A percentile compares a stretch with the other conserved stretches of the same genome.
Evolutionary conservation across 2,113 vertebrate genomes (phyloP).

Genomic region (Nyctibius bracteatus): DNA sequence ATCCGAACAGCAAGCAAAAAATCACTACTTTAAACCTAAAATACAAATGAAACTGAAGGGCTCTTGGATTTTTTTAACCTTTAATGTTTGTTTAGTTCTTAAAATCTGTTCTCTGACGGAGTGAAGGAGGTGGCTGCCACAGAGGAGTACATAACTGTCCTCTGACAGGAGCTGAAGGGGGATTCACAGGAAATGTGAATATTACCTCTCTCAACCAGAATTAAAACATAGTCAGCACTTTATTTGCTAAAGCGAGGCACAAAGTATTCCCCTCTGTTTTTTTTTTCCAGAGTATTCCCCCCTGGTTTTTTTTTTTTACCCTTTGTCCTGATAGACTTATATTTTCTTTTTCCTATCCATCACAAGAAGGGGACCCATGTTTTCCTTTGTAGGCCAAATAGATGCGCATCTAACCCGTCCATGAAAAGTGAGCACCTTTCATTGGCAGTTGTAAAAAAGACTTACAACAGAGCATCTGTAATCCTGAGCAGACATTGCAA

Average conservation of each 20-base stretch:
- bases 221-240: neutral
- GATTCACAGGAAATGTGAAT: neutral
- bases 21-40: conserved; percentile 33
- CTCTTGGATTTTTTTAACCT: neutral
- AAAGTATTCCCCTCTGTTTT: neutral
- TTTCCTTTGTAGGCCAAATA: neutral
- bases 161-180: neutral
- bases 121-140: neutral
- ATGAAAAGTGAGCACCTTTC: neutral
- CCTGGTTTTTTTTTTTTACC: neutral
- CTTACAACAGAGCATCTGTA: neutral
- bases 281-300: neutral
- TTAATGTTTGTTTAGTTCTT: neutral
- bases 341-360: neutral
- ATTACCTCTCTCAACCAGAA: neutral
- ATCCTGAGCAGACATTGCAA: neutral
- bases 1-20: conserved; percentile 16
- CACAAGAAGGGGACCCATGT: neutral
- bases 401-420: neutral
- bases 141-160: neutral
- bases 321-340: neutral
- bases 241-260: neutral
- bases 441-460: neutral
- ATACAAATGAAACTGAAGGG: neutral
- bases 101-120: neutral